These are phyloP conservation scores for Apocheima hispidaria DNA, from an alignment of 2,888 invertebrate species.

Conservation along the genomic window DNA sequence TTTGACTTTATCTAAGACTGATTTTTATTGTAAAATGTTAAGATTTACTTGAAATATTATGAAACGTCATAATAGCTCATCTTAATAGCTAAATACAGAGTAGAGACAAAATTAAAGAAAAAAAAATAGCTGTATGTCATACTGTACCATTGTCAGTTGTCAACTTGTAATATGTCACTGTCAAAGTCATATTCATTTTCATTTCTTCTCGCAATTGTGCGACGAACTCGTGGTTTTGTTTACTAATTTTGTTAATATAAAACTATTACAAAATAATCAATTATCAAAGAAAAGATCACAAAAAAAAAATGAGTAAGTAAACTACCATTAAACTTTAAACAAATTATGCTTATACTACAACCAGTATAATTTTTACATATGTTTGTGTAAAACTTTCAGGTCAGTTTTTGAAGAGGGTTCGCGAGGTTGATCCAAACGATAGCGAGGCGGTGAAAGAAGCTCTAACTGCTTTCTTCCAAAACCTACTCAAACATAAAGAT, in stretches of 20 bases:
- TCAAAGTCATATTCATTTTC: neutral
- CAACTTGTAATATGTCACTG: neutral
- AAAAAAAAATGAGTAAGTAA: conserved; percentile 39
- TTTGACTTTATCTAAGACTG: too few species aligned
- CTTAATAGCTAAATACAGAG: too few species aligned
- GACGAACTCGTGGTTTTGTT: conserved; percentile 47
- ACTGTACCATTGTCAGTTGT: neutral
- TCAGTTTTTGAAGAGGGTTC: conserved; percentile 70
- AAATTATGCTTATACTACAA: neutral
- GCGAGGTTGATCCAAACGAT: conserved; percentile 70
- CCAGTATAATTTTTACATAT: neutral
- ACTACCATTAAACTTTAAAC: neutral
- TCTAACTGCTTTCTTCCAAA: conserved; percentile 66
- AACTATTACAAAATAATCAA: neutral
- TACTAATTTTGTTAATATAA: conserved; percentile 33
- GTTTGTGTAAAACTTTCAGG: conserved; percentile 54
- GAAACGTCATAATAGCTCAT: too few species aligned
- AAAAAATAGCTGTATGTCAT: too few species aligned
- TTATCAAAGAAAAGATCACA: neutral
- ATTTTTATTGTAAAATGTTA: too few species aligned
- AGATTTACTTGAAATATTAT: too few species aligned
- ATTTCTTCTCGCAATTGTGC: neutral
- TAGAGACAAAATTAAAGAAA: too few species aligned
- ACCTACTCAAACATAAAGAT: conserved; percentile 61
- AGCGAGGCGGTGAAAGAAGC: conserved; percentile 74